phyloP scores from a whole-genome alignment of 1,140 invertebrate genomes.

The Pseudomyrmex concolor region DNA sequence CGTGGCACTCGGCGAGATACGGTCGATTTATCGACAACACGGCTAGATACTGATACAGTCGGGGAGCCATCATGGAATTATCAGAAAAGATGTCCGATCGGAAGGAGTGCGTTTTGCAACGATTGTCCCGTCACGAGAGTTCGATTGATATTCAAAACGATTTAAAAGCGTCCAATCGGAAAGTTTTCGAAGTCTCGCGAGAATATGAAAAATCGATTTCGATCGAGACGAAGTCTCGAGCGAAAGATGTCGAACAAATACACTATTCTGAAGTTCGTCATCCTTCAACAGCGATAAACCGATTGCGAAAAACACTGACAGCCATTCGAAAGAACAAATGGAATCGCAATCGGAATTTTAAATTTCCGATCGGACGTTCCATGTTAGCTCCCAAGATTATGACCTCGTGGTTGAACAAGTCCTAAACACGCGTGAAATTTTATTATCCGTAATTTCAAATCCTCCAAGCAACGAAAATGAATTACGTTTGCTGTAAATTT shows the following conservation, averaged over 20 bases:
- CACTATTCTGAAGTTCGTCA: background rate
- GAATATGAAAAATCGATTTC: background rate
- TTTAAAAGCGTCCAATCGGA: background rate
- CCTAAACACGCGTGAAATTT: background rate
- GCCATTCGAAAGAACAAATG: background rate
- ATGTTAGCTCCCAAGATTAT: background rate
- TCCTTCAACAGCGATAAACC: background rate
- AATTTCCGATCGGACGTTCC: background rate
- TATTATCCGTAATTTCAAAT: background rate
- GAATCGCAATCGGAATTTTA: background rate
- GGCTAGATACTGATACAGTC: slow-evolving; percentile 4
- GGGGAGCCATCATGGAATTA: background rate
- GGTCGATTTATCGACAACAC: background rate
- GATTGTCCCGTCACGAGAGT: background rate
- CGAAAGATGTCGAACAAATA: background rate
- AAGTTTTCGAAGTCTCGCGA: background rate
- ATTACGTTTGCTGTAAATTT: background rate
- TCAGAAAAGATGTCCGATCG: background rate
- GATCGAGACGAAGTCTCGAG: background rate
- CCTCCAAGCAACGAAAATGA: too few relatives aligned
- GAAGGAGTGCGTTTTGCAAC: background rate
- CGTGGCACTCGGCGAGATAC: slow-evolving; percentile 14
- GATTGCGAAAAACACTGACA: background rate
- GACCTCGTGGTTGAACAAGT: background rate
- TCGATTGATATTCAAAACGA: background rate